A percentile compares a stretch with the other conserved stretches of the same genome.
Conservation (phyloP, 35 echinoderm and acorn worm genomes). For the Chiridota heheva region DNA sequence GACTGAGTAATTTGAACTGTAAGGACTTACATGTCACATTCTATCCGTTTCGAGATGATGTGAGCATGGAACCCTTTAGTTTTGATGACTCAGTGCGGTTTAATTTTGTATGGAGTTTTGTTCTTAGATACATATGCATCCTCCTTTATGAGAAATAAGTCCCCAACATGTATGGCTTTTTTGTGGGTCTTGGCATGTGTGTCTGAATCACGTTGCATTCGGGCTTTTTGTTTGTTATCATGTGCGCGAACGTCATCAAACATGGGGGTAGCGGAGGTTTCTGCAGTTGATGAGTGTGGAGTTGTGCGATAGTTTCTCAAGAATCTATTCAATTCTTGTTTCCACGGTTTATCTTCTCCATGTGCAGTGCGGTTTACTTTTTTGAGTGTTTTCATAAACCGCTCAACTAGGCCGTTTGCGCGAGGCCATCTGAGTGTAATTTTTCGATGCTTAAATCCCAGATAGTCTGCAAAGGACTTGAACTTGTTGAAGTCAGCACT, state of each 20-base stretch:
- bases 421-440: conserved; percentile 58
- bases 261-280: conserved; percentile 33
- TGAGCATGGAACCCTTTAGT: too few species aligned
- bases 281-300: conserved; percentile 46
- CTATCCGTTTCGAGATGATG: too few species aligned
- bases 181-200: not conserved
- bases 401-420: conserved; percentile 59
- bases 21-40: too few species aligned
- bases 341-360: conserved; percentile 40
- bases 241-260: not conserved
- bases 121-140: conserved; percentile 32
- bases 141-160: conserved; percentile 26
- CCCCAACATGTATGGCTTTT: conserved; percentile 8
- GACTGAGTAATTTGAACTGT: too few species aligned
- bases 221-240: not conserved
- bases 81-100: too few species aligned
- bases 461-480: conserved; percentile 56
- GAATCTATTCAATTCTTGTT: conserved; percentile 45
- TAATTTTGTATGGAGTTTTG: conserved; percentile 45
- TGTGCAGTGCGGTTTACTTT: conserved; percentile 29
- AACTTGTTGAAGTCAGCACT: conserved; percentile 35
- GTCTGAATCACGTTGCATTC: not conserved
- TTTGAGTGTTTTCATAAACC: conserved; percentile 59
- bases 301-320: conserved; percentile 59
- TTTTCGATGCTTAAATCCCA: conserved; percentile 53